phyloP scores from a whole-genome alignment of 2,888 invertebrate species.

The Sussaba pulchella region DNA sequence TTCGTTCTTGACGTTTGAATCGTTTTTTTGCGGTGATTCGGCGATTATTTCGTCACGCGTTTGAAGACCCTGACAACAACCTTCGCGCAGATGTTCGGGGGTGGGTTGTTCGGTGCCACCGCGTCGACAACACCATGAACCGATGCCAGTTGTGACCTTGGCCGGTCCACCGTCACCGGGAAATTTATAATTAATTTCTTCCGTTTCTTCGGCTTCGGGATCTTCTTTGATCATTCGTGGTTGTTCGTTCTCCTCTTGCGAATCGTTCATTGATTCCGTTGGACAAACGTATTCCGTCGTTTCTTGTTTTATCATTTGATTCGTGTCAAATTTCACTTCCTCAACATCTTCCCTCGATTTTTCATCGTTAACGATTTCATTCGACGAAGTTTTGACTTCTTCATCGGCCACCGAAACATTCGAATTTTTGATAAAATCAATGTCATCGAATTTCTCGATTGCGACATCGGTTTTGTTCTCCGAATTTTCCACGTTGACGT shows the following conservation, averaged over 20 bases:
- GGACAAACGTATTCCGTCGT: constrained; percentile 73
- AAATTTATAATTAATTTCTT: constrained; percentile 83
- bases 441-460: constrained; percentile 62
- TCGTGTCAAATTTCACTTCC: constrained; percentile 71
- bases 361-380: constrained; percentile 22
- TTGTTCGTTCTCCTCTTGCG: constrained; percentile 68
- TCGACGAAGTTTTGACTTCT: constrained; percentile 49
- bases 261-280: constrained; percentile 65
- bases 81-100: constrained; percentile 90
- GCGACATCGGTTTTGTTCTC: constrained; percentile 60
- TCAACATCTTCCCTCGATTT: constrained; percentile 3
- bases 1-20: constrained; percentile 81
- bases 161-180: constrained; percentile 90
- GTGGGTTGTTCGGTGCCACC: constrained; percentile 91
- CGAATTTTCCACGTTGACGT: constrained; percentile 52
- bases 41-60: constrained; percentile 89
- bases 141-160: constrained; percentile 87
- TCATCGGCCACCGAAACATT: constrained; percentile 51
- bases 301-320: constrained; percentile 78
- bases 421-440: constrained; percentile 68
- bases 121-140: constrained; percentile 91
- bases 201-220: constrained; percentile 72
- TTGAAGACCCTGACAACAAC: constrained; percentile 90
- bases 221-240: constrained; percentile 75
- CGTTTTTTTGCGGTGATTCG: constrained; percentile 83